Evolutionary conservation across 2,888 invertebrate genomes (phyloP), one percentile per base, ranked within the genome.

Genomic region (Phortica magna): DNA sequence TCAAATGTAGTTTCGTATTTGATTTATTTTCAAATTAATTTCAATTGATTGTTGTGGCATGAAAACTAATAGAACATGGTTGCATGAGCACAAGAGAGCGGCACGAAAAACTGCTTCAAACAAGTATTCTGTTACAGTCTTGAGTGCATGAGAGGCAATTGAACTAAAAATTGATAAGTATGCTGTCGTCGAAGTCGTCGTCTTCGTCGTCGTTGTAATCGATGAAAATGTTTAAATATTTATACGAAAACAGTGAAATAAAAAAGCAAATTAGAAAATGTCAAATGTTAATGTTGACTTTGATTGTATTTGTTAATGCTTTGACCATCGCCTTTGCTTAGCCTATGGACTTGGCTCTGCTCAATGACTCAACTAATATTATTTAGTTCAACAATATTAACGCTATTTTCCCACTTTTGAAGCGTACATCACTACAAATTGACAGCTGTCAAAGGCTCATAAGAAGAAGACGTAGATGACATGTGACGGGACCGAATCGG

Each of bases 21-120:
- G 80, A 80, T 80, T 80, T 71, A 74, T 65, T 75, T 78, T 80
- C 22, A 78, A 80, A 80, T 80, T 74, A 76, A 80, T 80, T 80
- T 80, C 78, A 80, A 80, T 80, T 80, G 80, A 74, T 61, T 68
- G 53, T 70, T 78, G 43, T 17, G n/a, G 41, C 68, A 48, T 12
- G 48, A 9, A 48, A 48, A 48, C 14, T 12, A 48, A 14, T 48
- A 48, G 14, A 14, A 9, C 14, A 14, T n/a, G n/a, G n/a, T n/a
- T n/a, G 48, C 48, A 12, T 48, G 48, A 48, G 48, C 14, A 17
- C 64, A 64, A 31, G 31, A 67, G 10, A 6, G n/a, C 7, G 19
- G 42, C 14, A n/a, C 14, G n/a, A 4, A 9, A 14, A 67, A 67
- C 67, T 41, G 67, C 67, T 67, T 67, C 31, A 39, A 67, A 67